Base-by-base conservation (phyloP, 2,113 vertebrate species). In the Brachypodius melanocephalos region DNA sequence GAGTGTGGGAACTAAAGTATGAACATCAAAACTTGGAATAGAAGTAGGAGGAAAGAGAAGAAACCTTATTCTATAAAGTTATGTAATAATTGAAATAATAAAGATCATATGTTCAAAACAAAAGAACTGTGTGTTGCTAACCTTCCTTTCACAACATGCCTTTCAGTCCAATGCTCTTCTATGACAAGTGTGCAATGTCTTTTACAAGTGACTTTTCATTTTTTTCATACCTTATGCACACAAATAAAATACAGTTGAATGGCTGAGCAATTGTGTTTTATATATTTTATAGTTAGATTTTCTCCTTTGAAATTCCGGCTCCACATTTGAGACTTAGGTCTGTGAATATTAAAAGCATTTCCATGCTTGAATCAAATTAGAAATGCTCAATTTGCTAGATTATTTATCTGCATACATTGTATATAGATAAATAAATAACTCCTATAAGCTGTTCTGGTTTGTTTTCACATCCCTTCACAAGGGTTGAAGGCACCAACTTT, bases 61-160 rank as follows among this genome's bases (percentile, higher is more conserved):
- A 91, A 68, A 36, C 81, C 57, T 65, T 87, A 54, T 48, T 85
- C 49, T 68, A 26, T 77, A 7, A 88, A 87, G 29, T 32, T 82
- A 32, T 67, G 49, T 94, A 90, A 45, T 42, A 69, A 63, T 75
- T 67, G 68, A 61, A 92, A 88, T 96, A 95, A 89, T 96, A 95
- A 89, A 88, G 42, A 40, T 43, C 29, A 77, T 75, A 82, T 76
- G 43, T 46, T 57, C 10, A 4, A 85, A 93, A 58, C 69, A 78
- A 69, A 93, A 34, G 5, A 87, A 72, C 9, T 32, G 54, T 69
- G 25, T 55, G 28, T 68, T 83, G 54, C 57, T 75, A 80, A 72
- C 6, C 13, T 45, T 87, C 67, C 9, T 72, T 82, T 88, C 45
- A 46, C 17, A 65, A 63, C 66, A 49, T 54, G 38, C 29, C 6